Conservation (phyloP, 2,888 invertebrate genomes). For the Leptopilina syphax region DNA sequence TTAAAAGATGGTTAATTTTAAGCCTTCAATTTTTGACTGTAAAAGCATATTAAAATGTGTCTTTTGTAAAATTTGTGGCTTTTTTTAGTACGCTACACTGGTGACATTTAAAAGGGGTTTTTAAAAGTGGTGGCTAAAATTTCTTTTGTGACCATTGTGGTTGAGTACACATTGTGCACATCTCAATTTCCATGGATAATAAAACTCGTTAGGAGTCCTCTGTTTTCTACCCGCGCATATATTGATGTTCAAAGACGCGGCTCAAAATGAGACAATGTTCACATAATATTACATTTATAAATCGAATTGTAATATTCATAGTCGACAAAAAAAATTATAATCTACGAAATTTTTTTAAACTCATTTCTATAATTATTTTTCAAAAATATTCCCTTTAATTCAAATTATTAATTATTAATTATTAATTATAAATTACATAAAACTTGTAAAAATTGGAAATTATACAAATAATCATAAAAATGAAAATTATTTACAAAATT, state of each 20-base stretch:
- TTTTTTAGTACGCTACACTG: neutral
- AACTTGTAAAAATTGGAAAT: too few species aligned
- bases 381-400: too few species aligned
- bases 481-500: too few species aligned
- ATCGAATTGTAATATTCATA: neutral
- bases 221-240: constrained; percentile 13
- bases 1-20: too few species aligned
- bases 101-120: neutral
- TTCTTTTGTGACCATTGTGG: constrained; percentile 28
- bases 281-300: neutral
- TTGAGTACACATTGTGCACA: constrained; percentile 16
- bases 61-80: neutral
- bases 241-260: neutral
- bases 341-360: neutral
- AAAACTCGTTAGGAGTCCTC: constrained; percentile 30
- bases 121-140: constrained; percentile 14
- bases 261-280: constrained; percentile 12
- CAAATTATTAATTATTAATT: too few species aligned
- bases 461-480: too few species aligned
- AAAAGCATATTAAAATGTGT: neutral
- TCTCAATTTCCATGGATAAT: constrained; percentile 30
- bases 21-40: neutral
- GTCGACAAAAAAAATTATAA: neutral
- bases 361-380: neutral
- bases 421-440: too few species aligned